phyloP scores from a whole-genome alignment of 53 echinoderm and acorn worm genomes.

The Echinarachnius parma region DNA sequence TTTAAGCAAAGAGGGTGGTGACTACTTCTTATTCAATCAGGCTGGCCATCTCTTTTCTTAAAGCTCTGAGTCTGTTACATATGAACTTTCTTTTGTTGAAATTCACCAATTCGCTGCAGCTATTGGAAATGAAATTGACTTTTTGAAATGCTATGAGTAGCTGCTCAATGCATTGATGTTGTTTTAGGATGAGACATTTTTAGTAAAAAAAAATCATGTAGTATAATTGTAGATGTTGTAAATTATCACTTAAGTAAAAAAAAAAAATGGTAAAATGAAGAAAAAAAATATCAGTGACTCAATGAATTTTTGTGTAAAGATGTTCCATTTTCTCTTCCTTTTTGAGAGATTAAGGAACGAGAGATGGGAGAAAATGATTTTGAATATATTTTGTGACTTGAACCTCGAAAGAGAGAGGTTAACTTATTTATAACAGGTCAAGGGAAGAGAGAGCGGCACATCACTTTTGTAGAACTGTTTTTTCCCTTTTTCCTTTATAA shows the following conservation, averaged over 20 bases:
- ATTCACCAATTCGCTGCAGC: too few species aligned
- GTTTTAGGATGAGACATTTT: too few species aligned
- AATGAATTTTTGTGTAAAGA: constrained; percentile 2
- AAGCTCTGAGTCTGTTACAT: too few species aligned
- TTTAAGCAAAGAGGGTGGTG: too few species aligned
- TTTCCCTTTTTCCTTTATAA: constrained; percentile 1
- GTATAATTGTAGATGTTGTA: constrained; percentile 35
- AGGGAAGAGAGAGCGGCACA: constrained; percentile 32
- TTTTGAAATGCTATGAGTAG: too few species aligned
- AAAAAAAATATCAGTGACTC: constrained; percentile 1
- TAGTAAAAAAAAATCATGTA: too few species aligned
- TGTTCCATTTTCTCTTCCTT: neutral
- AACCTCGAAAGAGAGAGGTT: constrained; percentile 17
- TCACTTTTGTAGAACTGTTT: constrained; percentile 34
- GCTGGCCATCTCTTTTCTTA: too few species aligned
- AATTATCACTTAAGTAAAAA: constrained; percentile 6
- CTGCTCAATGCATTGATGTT: too few species aligned
- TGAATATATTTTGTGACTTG: constrained; percentile 40
- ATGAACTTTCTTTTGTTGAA: too few species aligned
- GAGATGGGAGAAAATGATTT: constrained; percentile 9
- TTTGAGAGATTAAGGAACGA: neutral
- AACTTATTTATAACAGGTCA: constrained; percentile 39
- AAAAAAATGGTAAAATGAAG: neutral
- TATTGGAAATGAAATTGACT: too few species aligned
- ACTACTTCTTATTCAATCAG: too few species aligned